phyloP scores from a whole-genome alignment of 2,888 invertebrate species.

The Drosophila hamatofila region DNA sequence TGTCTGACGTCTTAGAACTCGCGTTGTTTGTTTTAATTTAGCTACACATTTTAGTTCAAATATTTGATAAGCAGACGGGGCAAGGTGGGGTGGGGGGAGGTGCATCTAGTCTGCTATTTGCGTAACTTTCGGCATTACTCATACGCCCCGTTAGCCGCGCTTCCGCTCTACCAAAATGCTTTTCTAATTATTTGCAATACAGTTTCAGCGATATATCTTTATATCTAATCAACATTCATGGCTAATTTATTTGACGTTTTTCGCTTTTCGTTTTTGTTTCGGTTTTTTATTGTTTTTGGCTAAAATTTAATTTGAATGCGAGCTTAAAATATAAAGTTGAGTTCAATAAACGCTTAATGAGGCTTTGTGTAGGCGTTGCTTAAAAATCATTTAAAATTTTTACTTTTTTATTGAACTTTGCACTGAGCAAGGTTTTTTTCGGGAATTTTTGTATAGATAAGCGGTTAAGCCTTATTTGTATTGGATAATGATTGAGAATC shows the following conservation, averaged over 20 bases:
- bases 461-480: not conserved
- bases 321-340: not conserved
- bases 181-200: conserved; percentile 21
- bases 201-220: conserved; percentile 10
- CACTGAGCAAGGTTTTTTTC: conserved; percentile 20
- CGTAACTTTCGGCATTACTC: conserved; percentile 72
- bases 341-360: conserved; percentile 70
- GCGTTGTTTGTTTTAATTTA: conserved; percentile 72
- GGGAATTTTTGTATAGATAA: not conserved
- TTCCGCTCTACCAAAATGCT: conserved; percentile 55
- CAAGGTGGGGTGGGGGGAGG: not conserved
- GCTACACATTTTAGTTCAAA: conserved; percentile 77
- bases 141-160: conserved; percentile 63
- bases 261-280: not conserved
- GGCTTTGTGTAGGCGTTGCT: conserved; percentile 42
- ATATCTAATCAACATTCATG: conserved; percentile 30
- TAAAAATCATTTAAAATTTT: not conserved
- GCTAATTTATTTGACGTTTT: conserved; percentile 20
- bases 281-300: conserved; percentile 3
- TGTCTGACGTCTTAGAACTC: conserved; percentile 32
- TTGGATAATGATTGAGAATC: not conserved
- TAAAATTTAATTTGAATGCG: conserved; percentile 17
- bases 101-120: conserved; percentile 46
- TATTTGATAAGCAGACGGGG: conserved; percentile 71
- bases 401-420: conserved; percentile 18